Conservation (phyloP, 2,888 invertebrate species). For the Scaptomyza caliginosa region DNA sequence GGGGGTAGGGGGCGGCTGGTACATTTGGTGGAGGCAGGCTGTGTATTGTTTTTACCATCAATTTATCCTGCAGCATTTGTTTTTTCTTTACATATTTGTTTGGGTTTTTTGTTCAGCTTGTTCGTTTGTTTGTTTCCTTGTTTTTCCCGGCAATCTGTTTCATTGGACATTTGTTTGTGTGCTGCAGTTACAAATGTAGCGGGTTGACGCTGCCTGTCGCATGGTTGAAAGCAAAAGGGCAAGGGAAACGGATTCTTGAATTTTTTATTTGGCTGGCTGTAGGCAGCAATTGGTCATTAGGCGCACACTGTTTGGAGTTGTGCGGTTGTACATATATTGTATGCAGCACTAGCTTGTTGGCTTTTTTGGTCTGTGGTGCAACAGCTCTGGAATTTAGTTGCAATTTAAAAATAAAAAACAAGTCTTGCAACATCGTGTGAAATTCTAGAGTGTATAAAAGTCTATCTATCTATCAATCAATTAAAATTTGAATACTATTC, state of each 20-base stretch:
- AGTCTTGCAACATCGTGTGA: constrained; percentile 3
- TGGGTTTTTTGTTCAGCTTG: constrained; percentile 9
- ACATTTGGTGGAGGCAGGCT: background rate
- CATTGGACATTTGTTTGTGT: constrained; percentile 74
- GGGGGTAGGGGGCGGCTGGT: background rate
- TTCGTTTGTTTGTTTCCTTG: constrained; percentile 49
- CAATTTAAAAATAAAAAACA: constrained; percentile 10
- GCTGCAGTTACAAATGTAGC: constrained; percentile 59
- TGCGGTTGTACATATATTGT: constrained; percentile 28
- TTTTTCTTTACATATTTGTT: constrained; percentile 33
- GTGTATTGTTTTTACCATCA: constrained; percentile 67
- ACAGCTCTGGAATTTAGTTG: background rate
- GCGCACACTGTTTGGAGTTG: constrained; percentile 44
- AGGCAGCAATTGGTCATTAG: constrained; percentile 73
- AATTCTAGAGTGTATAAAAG: constrained; percentile 12
- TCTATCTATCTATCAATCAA: background rate
- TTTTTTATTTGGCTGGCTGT: constrained; percentile 44
- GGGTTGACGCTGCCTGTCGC: constrained; percentile 31
- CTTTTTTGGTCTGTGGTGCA: constrained; percentile 13
- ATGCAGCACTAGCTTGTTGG: background rate
- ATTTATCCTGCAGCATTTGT: constrained; percentile 61
- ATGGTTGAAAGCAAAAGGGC: background rate
- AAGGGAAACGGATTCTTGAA: constrained; percentile 8
- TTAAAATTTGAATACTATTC: background rate
- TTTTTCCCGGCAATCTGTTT: constrained; percentile 72